Conservation (phyloP, 1,140 invertebrate species). For the Ceratosolen fusciceps region DNA sequence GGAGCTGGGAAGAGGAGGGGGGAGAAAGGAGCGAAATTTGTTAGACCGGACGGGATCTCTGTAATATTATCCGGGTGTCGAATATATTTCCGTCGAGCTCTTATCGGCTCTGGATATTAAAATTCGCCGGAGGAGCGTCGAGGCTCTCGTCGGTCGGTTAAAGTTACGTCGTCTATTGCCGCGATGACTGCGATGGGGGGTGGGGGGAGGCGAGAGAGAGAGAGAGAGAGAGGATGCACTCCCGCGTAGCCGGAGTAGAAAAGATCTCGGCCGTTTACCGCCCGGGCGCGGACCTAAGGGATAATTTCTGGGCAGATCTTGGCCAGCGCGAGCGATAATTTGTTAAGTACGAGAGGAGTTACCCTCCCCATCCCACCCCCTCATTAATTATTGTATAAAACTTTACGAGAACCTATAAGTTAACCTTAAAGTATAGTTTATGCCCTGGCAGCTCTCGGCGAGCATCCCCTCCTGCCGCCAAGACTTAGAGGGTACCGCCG, state of each 20-base stretch:
- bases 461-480: too few species aligned
- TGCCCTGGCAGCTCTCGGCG: not conserved
- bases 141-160: too few species aligned
- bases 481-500: too few species aligned
- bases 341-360: too few species aligned
- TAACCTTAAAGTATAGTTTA: constrained; percentile 4
- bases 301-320: not conserved
- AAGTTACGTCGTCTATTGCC: too few species aligned
- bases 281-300: too few species aligned
- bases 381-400: constrained; percentile 20
- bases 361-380: not conserved
- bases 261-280: too few species aligned
- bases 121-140: not conserved
- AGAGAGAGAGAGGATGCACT: too few species aligned
- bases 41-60: not conserved
- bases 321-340: not conserved
- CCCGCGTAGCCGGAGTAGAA: too few species aligned
- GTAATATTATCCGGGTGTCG: not conserved
- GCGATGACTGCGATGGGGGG: too few species aligned
- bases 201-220: too few species aligned
- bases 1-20: not conserved
- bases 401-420: not conserved
- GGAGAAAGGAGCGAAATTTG: not conserved
- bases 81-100: not conserved
- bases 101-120: not conserved